A percentile compares a stretch with the other conserved stretches of the same genome.
Evolutionary conservation across 2,888 invertebrate genomes (phyloP).

Genomic region (Didymodactylos carnosus): DNA sequence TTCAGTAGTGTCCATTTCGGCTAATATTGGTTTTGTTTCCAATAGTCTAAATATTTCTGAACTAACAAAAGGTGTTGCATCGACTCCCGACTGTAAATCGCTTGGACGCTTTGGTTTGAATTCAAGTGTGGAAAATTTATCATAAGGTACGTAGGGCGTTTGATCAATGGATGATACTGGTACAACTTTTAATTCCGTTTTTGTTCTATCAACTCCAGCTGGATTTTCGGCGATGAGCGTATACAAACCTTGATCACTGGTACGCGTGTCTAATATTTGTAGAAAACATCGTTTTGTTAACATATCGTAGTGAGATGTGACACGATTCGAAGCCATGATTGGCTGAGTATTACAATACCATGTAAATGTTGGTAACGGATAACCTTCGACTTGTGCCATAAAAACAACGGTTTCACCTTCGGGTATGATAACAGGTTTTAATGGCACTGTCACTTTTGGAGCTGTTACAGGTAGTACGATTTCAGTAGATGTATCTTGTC

Average conservation of each 20-base stretch:
- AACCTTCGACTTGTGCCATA: slow-evolving; percentile 48
- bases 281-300: slow-evolving; percentile 5
- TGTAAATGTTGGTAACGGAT: slow-evolving; percentile 3
- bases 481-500: neutral
- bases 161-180: slow-evolving; percentile 1
- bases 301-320: slow-evolving; percentile 5
- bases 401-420: slow-evolving; percentile 37
- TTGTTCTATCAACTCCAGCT: slow-evolving; percentile 8
- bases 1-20: neutral
- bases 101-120: neutral
- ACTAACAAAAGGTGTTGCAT: neutral
- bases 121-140: neutral
- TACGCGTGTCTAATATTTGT: slow-evolving; percentile 3
- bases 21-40: neutral
- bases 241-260: slow-evolving; percentile 2
- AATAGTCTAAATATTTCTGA: neutral
- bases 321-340: slow-evolving; percentile 7
- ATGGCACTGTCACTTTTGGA: slow-evolving; percentile 2
- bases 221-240: slow-evolving; percentile 6
- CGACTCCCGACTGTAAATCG: neutral
- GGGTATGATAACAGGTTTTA: neutral
- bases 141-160: neutral
- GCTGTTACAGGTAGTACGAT: neutral
- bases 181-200: neutral
- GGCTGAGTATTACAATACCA: slow-evolving; percentile 3